These are phyloP conservation scores for Dromas ardeola DNA, from an alignment of 2,113 vertebrate genomes.

Conservation along the genomic window DNA sequence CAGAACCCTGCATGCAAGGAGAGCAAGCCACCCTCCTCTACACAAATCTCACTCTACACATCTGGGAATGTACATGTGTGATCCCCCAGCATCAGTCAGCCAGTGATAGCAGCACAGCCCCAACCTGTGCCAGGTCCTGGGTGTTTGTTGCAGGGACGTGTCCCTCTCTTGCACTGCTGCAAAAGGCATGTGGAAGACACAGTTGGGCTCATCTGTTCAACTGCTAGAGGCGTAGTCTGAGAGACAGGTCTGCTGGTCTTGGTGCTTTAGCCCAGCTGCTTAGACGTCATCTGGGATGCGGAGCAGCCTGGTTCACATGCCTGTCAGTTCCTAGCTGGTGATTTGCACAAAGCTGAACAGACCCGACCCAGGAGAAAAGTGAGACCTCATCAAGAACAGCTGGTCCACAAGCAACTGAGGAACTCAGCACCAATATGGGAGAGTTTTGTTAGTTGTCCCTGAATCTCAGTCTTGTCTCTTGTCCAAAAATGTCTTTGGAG, in stretches of 20 bases:
- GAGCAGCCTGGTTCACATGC: background rate
- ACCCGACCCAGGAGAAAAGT: background rate
- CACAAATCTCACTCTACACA: background rate
- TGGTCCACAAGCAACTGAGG: background rate
- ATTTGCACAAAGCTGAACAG: background rate
- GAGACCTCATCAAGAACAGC: background rate
- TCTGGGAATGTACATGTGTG: background rate
- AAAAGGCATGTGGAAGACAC: background rate
- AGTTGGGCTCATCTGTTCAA: accelerated
- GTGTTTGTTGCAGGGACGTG: accelerated
- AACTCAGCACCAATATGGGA: background rate
- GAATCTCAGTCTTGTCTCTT: background rate
- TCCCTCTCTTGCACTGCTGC: background rate
- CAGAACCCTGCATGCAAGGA: accelerated
- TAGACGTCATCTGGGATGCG: too few species aligned
- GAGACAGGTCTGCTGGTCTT: background rate
- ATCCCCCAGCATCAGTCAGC: background rate
- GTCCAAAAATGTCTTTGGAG: background rate
- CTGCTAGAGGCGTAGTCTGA: background rate
- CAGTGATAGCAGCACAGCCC: background rate
- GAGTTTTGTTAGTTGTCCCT: background rate
- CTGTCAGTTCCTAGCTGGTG: background rate
- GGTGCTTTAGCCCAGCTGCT: background rate
- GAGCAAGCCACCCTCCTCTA: accelerated
- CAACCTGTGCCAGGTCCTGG: accelerated